Conservation (phyloP, 2,113 vertebrate genomes). For the Chrysochloris asiatica region DNA sequence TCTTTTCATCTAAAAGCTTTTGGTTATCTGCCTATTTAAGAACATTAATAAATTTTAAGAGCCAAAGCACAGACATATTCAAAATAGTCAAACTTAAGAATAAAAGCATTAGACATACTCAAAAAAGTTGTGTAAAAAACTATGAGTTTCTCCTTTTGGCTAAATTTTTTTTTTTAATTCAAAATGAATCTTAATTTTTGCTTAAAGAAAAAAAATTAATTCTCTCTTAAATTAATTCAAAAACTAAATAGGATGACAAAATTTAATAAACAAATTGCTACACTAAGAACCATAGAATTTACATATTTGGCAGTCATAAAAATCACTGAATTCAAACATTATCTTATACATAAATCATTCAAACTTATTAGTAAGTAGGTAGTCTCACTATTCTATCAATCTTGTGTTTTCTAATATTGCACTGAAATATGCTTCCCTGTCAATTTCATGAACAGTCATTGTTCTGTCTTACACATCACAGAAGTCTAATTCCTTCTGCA, state of each 20-base stretch:
- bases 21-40: slow-evolving; percentile 83
- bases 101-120: too few species aligned
- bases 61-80: slow-evolving; percentile 35
- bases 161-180: too few species aligned
- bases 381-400: background rate
- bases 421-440: background rate
- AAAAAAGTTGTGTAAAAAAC: background rate
- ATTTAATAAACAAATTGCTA: background rate
- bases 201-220: background rate
- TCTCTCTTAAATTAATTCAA: slow-evolving; percentile 29
- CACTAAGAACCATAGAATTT: background rate
- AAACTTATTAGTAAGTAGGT: background rate
- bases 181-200: too few species aligned
- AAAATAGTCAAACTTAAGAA: slow-evolving; percentile 54
- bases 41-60: slow-evolving; percentile 58
- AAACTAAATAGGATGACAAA: slow-evolving; percentile 22
- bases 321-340: slow-evolving; percentile 8
- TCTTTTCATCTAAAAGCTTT: slow-evolving; percentile 81
- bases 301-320: background rate
- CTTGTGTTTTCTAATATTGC: background rate
- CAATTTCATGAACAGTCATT: background rate
- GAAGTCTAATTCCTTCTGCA: background rate
- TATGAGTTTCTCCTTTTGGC: background rate
- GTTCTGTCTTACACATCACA: slow-evolving; percentile 9
- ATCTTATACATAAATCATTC: slow-evolving; percentile 20